Evolutionary conservation across 1,140 invertebrate genomes (phyloP), one percentile per base, ranked within the genome.

Genomic region (Tetraneura akinire): DNA sequence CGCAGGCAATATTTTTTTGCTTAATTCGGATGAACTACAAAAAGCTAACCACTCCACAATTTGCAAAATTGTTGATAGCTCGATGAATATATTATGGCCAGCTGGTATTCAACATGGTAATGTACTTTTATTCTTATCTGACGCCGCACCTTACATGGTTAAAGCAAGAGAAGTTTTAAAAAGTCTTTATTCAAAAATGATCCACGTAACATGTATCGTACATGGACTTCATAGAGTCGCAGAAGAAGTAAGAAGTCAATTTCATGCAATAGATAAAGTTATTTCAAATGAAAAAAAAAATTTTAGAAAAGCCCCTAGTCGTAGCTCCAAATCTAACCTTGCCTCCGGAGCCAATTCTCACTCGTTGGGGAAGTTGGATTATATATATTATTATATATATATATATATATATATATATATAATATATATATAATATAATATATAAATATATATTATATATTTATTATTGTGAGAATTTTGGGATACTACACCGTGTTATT

Each of bases 161-260:
- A 78, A 78, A 78, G 5, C 74, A 3, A 55, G n/a, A 26, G 55
- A 9, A 60, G 23, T 57, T 37, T 55, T 78, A 11, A 78, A 60
- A 21, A 62, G 18, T 32, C 32, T 78, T 60, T 78, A 78, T 32
- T 57, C 81, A 14, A 81, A 83, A 47, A 74, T 84, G 51, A 55
- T 84, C 55, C 82, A 85, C 68, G 74, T 86, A 1, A 86, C 84
- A 10, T 87, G 85, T 81, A 80, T 86, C 18, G 85, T 84, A 49
- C 85, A 86, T 81, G 84, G 81, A 80, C 32, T 86, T 60, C 83
- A 87, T 81, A 37, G 83, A 80, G 66, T 87, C 64, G 84, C 83
- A 32, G 85, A 87, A 84, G 80, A 83, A 51, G 78, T 86, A 11
- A 68, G 86, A 80, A 49, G 32, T 32, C 42, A 78, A 51, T 86